Evolutionary conservation across 2,888 invertebrate species (phyloP), one percentile per base, ranked within the genome.

Genomic region (Doris montereyensis): DNA sequence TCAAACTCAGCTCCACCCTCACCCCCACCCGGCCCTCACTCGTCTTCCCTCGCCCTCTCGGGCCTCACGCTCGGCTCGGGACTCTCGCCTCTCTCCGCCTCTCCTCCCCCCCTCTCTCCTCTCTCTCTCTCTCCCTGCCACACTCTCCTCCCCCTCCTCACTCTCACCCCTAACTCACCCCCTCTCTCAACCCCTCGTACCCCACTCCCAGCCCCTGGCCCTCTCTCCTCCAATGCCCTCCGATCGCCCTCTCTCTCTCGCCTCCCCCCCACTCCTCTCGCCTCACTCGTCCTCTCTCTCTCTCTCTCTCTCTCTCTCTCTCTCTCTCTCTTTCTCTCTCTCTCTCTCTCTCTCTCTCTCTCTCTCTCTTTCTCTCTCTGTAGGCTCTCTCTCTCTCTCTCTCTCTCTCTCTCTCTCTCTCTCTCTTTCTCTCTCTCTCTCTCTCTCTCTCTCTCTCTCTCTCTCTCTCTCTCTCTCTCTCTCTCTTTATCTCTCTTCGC

Each of bases 291-390:
- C 41, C 41, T 21, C 24, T 41, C 71, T 71, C 41, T 21, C 24
- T 41, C 71, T 71, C 24, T 21, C 24, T 71, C 71, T 71, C 24
- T 41, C 24, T 71, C 71, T 71, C 24, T 8, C 24, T 71, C 71
- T 41, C 24, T 21, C 24, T 71, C 71, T 71, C 24, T 21, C 24
- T 41, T 41, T 35, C 41, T 21, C 24, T 24, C 71, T 71, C 24
- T 21, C 8, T 71, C 71, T 71, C 24, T 21, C 24, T 41, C 71
- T 71, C 24, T 21, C 24, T 71, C 71, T 71, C 24, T 21, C 24
- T 41, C 35, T 71, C 41, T 21, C 24, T 41, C 71, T 71, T 24
- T 21, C 8, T 41, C 71, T 72, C 57, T 17, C 3, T 57, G 52
- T 41, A 24, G 17, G 17, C n/a, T 57, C 24, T 3, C 4, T 26